Conservation (phyloP, 2,797 vertebrate species). For the Poeciliopsis gracilis region DNA sequence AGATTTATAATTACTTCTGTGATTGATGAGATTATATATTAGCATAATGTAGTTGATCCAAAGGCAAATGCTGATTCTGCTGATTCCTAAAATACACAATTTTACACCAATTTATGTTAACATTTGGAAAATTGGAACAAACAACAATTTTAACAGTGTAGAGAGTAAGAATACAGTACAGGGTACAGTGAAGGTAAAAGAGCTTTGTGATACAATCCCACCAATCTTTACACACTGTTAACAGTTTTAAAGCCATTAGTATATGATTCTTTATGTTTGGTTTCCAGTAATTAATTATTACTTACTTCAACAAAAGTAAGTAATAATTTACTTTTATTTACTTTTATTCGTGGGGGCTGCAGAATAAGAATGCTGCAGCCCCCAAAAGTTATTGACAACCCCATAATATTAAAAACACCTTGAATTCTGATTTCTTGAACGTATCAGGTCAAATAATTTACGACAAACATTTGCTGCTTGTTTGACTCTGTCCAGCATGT, state of each 20-base stretch:
- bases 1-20: conserved; percentile 3
- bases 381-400: background rate
- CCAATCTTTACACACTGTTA: background rate
- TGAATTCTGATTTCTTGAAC: background rate
- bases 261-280: background rate
- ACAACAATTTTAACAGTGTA: background rate
- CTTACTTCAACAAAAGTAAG: background rate
- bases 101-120: background rate
- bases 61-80: background rate
- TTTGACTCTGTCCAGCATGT: background rate
- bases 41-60: background rate
- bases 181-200: background rate
- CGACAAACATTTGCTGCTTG: background rate
- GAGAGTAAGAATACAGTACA: background rate
- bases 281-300: background rate
- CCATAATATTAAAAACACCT: background rate
- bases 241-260: background rate
- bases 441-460: background rate
- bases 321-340: too few relatives aligned
- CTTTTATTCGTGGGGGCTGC: too few relatives aligned
- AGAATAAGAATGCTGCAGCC: background rate
- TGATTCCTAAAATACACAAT: background rate
- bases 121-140: background rate
- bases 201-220: background rate
- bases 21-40: conserved; percentile 5